phyloP scores from a whole-genome alignment of 2,888 invertebrate genomes.

The Aporophyla nigra region DNA sequence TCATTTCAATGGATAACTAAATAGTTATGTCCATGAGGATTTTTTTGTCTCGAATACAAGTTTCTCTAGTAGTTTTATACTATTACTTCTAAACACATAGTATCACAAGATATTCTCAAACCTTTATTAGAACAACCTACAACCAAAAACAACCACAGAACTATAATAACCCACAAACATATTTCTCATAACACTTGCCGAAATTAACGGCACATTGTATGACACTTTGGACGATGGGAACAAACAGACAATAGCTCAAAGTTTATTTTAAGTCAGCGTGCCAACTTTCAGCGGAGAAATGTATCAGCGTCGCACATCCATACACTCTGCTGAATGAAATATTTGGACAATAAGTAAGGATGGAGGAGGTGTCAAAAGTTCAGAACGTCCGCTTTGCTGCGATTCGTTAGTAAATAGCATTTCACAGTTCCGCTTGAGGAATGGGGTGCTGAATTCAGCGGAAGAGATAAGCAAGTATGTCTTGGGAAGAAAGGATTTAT shows the following conservation, averaged over 20 bases:
- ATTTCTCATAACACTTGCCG: conserved; percentile 57
- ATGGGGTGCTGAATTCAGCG: conserved; percentile 47
- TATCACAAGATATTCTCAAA: background rate
- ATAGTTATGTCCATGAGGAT: no score
- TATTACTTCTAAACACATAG: no score
- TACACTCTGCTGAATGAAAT: conserved; percentile 70
- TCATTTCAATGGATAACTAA: background rate
- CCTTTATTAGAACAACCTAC: conserved; percentile 3
- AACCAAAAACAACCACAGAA: conserved; percentile 10
- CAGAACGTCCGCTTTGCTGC: conserved; percentile 55
- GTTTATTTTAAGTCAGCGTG: conserved; percentile 65
- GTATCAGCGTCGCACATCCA: conserved; percentile 67
- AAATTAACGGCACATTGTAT: conserved; percentile 61
- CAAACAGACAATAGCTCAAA: conserved; percentile 63
- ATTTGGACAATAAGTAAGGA: conserved; percentile 70
- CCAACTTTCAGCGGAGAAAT: conserved; percentile 67
- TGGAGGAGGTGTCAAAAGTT: conserved; percentile 66
- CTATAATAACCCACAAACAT: conserved; percentile 24
- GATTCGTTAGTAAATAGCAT: conserved; percentile 69
- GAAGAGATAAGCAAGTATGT: conserved; percentile 11
- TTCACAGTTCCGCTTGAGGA: conserved; percentile 54
- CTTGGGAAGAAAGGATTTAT: conserved; percentile 33
- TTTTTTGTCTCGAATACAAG: background rate
- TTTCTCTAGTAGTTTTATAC: background rate
- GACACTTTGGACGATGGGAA: conserved; percentile 50